phyloP scores from a whole-genome alignment of 2,888 invertebrate species.

The Clistopyga incitator region DNA sequence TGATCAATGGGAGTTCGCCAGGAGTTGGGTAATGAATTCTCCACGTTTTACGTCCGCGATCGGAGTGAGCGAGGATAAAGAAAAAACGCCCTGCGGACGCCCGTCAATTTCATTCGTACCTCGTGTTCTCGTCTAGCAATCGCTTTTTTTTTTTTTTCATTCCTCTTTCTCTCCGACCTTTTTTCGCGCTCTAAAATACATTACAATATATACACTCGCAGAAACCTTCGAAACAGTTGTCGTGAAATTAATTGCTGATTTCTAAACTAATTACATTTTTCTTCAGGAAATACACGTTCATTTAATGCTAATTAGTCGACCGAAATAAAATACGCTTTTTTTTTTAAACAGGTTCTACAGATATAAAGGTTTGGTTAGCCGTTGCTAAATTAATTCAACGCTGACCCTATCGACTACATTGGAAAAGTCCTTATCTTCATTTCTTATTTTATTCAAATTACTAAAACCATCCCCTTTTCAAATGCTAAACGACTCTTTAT shows the following conservation, averaged over 20 bases:
- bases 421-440: no score
- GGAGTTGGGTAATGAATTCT: conserved; percentile 31
- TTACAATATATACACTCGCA: not conserved
- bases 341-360: no score
- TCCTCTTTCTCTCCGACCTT: not conserved
- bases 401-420: no score
- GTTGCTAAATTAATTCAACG: not conserved
- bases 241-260: no score
- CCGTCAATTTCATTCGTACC: conserved; percentile 23
- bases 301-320: no score
- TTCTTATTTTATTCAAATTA: not conserved
- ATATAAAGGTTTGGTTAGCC: no score
- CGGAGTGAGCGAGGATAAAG: not conserved
- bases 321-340: no score
- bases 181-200: not conserved
- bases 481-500: not conserved
- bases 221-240: no score
- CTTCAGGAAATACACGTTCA: no score
- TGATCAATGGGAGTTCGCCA: conserved; percentile 40
- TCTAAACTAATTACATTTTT: no score
- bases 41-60: conserved; percentile 14
- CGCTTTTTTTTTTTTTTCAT: not conserved
- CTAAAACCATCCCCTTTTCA: not conserved
- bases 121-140: not conserved
- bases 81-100: conserved; percentile 14